Evolutionary conservation across 2,113 vertebrate genomes (phyloP), one percentile per base, ranked within the genome.

Genomic region (Antechinus stuartii): DNA sequence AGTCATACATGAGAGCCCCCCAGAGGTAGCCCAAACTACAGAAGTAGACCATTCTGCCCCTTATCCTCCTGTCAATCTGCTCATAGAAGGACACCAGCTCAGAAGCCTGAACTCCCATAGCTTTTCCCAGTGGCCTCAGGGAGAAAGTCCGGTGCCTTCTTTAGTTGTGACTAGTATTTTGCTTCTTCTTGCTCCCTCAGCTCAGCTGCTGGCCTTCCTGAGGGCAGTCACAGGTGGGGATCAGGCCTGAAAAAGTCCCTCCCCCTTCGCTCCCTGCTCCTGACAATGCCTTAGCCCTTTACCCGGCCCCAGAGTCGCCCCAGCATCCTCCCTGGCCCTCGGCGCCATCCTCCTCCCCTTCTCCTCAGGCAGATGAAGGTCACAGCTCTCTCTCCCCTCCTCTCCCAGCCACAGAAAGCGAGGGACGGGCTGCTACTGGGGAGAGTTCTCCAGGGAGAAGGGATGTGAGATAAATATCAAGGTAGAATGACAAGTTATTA

Each of bases 401-500:
- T 50, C 89, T 26, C 9, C 89, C 47, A 50, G 8, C 47, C 47
- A 30, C 49, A 46, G 26, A 90, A 50, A 90, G 49, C 23, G 14
- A 90, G 47, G 49, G 68, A n/a, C 22, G 14, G n/a, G 68, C 68
- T 76, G 68, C 68, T 76, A n/a, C 68, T 76, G 68, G 68, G 68
- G 61, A 35, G 35, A 76, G 68, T 76, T 76, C 68, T 76, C 68
- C 35, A 76, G 68, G 68, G 89, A 49, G 89, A 49, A 50, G 25
- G 89, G 24, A 50, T 90, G 89, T 90, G 89, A 76, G 68, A 76
- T 76, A 76, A 76, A 76, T 76, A 76, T 35, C 68, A 76, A 76
- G 68, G 68, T 76, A 76, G 68, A 76, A 76, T 76, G 68, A 50
- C 68, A 76, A 76, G 68, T 76, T 76, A 76, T 76, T 76, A 76